Evolutionary conservation across 1,140 invertebrate species (phyloP).

Genomic region (Carcinoscorpius rotundicauda): DNA sequence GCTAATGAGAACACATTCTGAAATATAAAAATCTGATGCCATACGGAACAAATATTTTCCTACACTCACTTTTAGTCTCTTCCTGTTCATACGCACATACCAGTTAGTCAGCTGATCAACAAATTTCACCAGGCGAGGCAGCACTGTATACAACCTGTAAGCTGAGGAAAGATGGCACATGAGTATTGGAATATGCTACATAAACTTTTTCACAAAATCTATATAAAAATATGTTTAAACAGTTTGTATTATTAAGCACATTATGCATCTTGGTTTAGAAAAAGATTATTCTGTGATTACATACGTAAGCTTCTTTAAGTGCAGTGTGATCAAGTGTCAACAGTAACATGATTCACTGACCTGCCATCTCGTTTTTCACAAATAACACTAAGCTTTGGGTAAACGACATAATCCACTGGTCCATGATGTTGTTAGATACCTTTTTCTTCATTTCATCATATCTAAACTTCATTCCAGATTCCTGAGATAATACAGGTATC

Average conservation of each 20-base stretch:
- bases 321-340: too few relatives aligned
- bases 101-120: slow-evolving; percentile 97
- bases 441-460: slow-evolving; percentile 30
- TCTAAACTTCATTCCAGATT: slow-evolving; percentile 41
- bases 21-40: too few relatives aligned
- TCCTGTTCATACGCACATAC: slow-evolving; percentile 95
- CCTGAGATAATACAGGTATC: slow-evolving; percentile 28
- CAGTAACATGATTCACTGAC: slow-evolving; percentile 20
- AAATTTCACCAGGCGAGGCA: slow-evolving; percentile 85
- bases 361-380: slow-evolving; percentile 80
- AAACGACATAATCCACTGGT: slow-evolving; percentile 93
- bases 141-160: slow-evolving; percentile 90
- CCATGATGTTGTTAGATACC: slow-evolving; percentile 71
- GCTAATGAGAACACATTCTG: too few relatives aligned
- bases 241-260: too few relatives aligned
- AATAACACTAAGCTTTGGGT: slow-evolving; percentile 83
- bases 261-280: too few relatives aligned
- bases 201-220: too few relatives aligned
- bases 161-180: slow-evolving; percentile 34
- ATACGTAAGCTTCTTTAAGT: too few relatives aligned
- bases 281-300: too few relatives aligned
- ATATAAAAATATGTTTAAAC: too few relatives aligned
- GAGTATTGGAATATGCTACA: too few relatives aligned
- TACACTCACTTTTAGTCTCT: slow-evolving; percentile 53
- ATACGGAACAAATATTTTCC: too few relatives aligned